Evolutionary conservation across 2,113 vertebrate genomes (phyloP).

Genomic region (Hylia prasina): DNA sequence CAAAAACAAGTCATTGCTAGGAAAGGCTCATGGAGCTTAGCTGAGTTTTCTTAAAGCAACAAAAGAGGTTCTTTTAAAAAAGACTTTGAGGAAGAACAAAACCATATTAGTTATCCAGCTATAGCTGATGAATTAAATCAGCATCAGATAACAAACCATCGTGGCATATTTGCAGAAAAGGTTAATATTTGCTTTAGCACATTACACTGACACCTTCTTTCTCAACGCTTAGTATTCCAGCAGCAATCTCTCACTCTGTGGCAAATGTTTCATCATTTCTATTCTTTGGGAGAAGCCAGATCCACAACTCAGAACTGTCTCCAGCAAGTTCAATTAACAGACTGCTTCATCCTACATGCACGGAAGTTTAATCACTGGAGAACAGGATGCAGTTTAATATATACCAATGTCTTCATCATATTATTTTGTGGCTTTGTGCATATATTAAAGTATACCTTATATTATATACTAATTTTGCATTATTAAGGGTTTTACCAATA

Average conservation of each 20-base stretch:
- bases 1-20: neutral
- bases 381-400: neutral
- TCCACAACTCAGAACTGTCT: neutral
- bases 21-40: neutral
- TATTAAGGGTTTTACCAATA: neutral
- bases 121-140: neutral
- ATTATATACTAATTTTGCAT: neutral
- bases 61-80: neutral
- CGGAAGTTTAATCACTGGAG: neutral
- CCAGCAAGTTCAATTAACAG: neutral
- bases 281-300: neutral
- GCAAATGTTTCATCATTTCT: neutral
- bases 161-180: neutral
- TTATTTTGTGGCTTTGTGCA: neutral
- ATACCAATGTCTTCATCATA: neutral
- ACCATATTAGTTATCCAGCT: neutral
- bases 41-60: neutral
- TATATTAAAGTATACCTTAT: neutral
- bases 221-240: neutral
- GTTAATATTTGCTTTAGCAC: neutral
- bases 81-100: neutral
- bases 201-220: neutral
- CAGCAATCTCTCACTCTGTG: neutral
- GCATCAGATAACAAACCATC: neutral
- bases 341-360: neutral